phyloP scores from a whole-genome alignment of 2,113 vertebrate genomes.

The Ornithorhynchus anatinus region DNA sequence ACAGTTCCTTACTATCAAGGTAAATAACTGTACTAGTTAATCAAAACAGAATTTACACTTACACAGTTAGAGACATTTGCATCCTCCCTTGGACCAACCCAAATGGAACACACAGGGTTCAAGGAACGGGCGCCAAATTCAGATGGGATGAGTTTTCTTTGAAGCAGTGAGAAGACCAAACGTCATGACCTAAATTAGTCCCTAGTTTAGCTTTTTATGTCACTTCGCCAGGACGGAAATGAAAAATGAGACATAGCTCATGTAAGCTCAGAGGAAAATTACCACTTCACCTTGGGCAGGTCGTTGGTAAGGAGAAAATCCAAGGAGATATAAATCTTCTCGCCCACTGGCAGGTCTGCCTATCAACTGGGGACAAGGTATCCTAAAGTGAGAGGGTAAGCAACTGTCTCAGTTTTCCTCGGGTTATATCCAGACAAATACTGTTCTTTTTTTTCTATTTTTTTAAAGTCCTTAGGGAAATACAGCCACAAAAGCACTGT shows the following conservation, averaged over 20 bases:
- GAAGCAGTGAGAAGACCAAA: conserved; percentile 44
- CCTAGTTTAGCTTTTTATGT: conserved; percentile 53
- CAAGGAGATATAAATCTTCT: conserved; percentile 54
- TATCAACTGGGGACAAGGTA: conserved; percentile 21
- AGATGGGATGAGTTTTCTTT: no score
- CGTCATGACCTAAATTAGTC: conserved; percentile 51
- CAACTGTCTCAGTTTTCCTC: conserved; percentile 1
- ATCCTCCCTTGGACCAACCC: no score
- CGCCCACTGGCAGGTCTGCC: conserved; percentile 29
- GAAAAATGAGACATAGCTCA: conserved; percentile 55
- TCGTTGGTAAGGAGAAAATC: conserved; percentile 51
- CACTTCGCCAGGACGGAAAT: conserved; percentile 58
- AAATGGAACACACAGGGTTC: no score
- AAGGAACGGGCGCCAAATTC: no score
- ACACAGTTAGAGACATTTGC: no score
- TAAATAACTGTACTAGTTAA: no score
- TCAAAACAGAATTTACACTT: no score
- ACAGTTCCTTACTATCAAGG: no score
- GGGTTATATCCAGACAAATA: conserved; percentile 27
- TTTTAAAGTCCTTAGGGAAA: no score
- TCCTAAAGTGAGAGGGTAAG: neutral
- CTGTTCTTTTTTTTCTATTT: no score
- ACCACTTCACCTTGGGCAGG: conserved; percentile 60
- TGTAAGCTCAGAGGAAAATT: conserved; percentile 59
- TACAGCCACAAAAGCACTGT: no score